Conservation (phyloP, 1,140 invertebrate species). For the Heliconius melpomene region DNA sequence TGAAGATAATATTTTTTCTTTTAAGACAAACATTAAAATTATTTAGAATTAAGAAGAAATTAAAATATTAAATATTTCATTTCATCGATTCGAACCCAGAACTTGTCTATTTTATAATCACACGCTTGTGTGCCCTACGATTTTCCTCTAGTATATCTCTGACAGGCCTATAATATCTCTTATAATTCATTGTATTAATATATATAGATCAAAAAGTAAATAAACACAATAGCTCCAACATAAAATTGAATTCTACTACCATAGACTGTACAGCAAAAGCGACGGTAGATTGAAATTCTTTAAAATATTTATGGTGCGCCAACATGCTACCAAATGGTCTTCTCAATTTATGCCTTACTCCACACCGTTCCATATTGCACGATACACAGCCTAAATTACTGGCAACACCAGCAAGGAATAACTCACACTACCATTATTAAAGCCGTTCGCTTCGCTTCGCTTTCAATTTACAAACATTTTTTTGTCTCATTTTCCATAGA, state of each 20-base stretch:
- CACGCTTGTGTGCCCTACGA: too few relatives aligned
- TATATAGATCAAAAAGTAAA: neutral
- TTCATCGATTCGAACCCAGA: too few relatives aligned
- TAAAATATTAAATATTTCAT: too few relatives aligned
- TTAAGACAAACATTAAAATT: too few relatives aligned
- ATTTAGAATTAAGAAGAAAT: too few relatives aligned
- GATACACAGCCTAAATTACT: constrained; percentile 45
- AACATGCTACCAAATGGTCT: constrained; percentile 40
- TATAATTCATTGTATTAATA: neutral
- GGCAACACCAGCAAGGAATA: constrained; percentile 42
- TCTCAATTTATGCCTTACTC: constrained; percentile 42
- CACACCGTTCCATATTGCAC: constrained; percentile 39
- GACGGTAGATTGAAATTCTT: constrained; percentile 42
- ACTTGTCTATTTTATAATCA: too few relatives aligned
- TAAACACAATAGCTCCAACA: constrained; percentile 8
- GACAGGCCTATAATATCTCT: neutral
- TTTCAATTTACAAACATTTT: constrained; percentile 57
- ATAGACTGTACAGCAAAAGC: constrained; percentile 20
- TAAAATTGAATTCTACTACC: constrained; percentile 29
- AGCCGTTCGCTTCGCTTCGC: constrained; percentile 36
- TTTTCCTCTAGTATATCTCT: too few relatives aligned
- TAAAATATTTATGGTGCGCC: constrained; percentile 40
- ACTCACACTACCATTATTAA: constrained; percentile 47
- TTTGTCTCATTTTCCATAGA: constrained; percentile 56
- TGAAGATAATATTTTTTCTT: too few relatives aligned